phyloP scores from a whole-genome alignment of 2,888 invertebrate genomes.

The Drosophila neonasuta region DNA sequence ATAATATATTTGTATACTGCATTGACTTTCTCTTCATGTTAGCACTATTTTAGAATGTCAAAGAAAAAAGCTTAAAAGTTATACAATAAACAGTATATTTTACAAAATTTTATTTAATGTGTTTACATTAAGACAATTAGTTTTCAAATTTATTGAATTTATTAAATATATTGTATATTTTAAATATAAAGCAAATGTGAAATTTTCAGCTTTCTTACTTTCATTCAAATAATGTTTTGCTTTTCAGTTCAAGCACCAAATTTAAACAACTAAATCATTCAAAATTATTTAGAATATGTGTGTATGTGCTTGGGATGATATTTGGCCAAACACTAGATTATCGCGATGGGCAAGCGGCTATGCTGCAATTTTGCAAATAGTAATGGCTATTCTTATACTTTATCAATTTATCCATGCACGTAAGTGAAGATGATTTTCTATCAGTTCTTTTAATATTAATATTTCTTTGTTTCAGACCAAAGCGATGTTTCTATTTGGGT shows the following conservation, averaged over 20 bases:
- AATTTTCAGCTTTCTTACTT: background rate
- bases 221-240: background rate
- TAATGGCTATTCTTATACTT: background rate
- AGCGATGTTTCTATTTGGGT: background rate
- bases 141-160: no score
- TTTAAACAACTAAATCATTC: background rate
- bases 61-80: no score
- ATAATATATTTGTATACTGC: no score
- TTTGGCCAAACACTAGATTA: constrained; percentile 4
- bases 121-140: no score
- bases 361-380: constrained; percentile 1
- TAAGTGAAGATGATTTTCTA: background rate
- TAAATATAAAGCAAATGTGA: no score
- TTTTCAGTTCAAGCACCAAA: background rate
- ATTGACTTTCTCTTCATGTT: no score
- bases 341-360: background rate
- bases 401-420: background rate
- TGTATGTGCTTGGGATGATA: constrained; percentile 10
- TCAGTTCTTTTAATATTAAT: no score
- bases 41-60: no score
- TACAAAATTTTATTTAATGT: no score
- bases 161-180: no score
- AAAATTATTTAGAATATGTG: constrained; percentile 14
- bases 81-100: no score
- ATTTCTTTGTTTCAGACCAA: background rate